phyloP scores from a whole-genome alignment of 1,140 invertebrate genomes.

The Drusus annulatus region DNA sequence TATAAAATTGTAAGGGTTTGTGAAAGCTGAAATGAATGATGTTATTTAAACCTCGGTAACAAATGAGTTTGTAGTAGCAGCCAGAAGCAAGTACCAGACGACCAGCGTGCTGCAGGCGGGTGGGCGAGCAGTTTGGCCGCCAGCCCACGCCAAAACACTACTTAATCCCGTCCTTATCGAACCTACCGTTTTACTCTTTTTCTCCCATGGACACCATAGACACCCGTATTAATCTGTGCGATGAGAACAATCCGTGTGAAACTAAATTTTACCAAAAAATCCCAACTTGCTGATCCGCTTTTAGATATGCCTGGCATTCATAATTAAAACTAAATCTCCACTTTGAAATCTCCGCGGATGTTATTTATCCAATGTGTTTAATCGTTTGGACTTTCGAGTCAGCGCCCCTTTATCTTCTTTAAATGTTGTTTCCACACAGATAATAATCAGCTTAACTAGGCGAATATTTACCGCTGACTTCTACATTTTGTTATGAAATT shows the following conservation, averaged over 20 bases:
- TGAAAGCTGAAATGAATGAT: too few species aligned
- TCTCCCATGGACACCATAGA: too few species aligned
- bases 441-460: neutral
- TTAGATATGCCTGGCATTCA: too few species aligned
- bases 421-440: neutral
- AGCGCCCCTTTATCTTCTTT: conserved; percentile 4
- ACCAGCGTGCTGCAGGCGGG: neutral
- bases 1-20: too few species aligned
- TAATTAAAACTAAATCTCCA: too few species aligned
- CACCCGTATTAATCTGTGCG: too few species aligned
- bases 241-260: too few species aligned
- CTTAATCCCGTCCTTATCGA: neutral
- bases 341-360: too few species aligned
- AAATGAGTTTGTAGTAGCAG: too few species aligned
- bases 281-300: too few species aligned
- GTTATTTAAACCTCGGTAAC: too few species aligned
- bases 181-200: neutral
- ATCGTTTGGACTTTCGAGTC: neutral
- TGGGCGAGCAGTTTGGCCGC: neutral
- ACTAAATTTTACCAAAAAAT: too few species aligned
- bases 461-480: neutral
- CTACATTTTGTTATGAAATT: neutral
- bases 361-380: neutral
- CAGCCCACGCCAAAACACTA: neutral
- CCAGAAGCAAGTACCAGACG: neutral